Evolutionary conservation across 2,113 vertebrate species (phyloP), one percentile per base, ranked within the genome.

Genomic region (Mystacornis crossleyi): DNA sequence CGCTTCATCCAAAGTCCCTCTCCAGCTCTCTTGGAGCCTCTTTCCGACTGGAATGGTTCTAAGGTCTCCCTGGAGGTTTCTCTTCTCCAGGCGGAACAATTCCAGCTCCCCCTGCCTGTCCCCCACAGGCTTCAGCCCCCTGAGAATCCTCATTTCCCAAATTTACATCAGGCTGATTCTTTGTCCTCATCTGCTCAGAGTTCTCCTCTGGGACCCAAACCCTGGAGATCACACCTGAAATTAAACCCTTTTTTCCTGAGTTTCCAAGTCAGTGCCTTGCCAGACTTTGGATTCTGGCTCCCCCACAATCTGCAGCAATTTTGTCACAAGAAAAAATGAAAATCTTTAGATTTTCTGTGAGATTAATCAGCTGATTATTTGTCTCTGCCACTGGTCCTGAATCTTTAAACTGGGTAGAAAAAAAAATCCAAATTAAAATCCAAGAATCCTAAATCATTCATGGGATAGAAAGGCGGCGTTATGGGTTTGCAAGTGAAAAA

Each of bases 401-500:
- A 88, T 90, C 51, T 94, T 96, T 93, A 90, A 95, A 70, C 26
- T 26, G 34, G 8, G 28, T 53, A 70, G 38, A 31, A 74, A 60
- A 62, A 65, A 83, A 31, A 40, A 25, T 6, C 38, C n/a, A 58
- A 88, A 95, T 80, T 94, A 72, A 89, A 92, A 66, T 38, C 51
- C 70, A 69, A 57, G 47, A 14, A 54, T 64, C 29, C 60, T 86
- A 65, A 91, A 86, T 96, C 58, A 70, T 92, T 94, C 42, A 90
- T 66, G 43, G 50, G 43, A 9, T 10, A 26, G n/a, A 85, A 62
- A 93, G 48, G 29, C 24, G 40, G 50, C 6, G 0, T 45, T 75
- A 16, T 0, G 5, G 26, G 20, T 74, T 80, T 80, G 34, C 12
- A 55, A 58, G 38, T 45, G 85, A 93, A 91, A 83, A n/a, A 70